phyloP scores from a whole-genome alignment of 1,140 invertebrate genomes.

The Plectus sambesii region DNA sequence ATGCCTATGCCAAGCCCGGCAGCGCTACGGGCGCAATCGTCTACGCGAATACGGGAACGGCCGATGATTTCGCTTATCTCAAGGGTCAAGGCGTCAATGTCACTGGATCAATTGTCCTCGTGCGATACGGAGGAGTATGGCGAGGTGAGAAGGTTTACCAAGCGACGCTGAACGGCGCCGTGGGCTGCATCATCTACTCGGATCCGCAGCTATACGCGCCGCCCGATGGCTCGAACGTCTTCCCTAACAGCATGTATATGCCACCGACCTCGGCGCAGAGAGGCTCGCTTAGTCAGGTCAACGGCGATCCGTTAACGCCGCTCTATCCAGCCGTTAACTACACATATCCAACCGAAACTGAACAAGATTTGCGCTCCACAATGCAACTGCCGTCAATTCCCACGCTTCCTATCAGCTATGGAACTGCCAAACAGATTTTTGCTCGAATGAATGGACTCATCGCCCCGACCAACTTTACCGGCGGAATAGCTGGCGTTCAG shows the following conservation, averaged over 20 bases:
- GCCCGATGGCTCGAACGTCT: not conserved
- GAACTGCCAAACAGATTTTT: not conserved
- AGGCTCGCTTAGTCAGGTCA: not conserved
- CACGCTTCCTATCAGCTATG: not conserved
- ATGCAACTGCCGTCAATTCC: not conserved
- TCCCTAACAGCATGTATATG: not conserved
- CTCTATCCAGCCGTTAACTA: not conserved
- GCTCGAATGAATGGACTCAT: constrained; percentile 11
- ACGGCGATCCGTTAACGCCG: not conserved
- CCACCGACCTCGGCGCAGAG: not conserved
- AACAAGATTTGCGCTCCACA: not conserved
- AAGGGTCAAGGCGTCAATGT: not conserved
- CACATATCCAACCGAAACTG: not conserved
- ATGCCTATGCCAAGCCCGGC: not conserved
- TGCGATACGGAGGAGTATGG: not conserved
- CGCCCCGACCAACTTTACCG: constrained; percentile 6
- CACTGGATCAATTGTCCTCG: not conserved
- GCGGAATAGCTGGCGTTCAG: constrained; percentile 30
- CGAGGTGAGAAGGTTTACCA: not conserved
- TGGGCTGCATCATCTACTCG: not conserved
- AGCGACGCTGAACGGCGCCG: not conserved
- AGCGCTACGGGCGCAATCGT: not conserved
- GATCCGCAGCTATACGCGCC: constrained; percentile 1
- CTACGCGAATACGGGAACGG: not conserved
- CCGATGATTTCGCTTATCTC: not conserved